These are phyloP conservation scores for Aphelocoma californica DNA, from an alignment of 2,797 vertebrate genomes.

Conservation along the genomic window DNA sequence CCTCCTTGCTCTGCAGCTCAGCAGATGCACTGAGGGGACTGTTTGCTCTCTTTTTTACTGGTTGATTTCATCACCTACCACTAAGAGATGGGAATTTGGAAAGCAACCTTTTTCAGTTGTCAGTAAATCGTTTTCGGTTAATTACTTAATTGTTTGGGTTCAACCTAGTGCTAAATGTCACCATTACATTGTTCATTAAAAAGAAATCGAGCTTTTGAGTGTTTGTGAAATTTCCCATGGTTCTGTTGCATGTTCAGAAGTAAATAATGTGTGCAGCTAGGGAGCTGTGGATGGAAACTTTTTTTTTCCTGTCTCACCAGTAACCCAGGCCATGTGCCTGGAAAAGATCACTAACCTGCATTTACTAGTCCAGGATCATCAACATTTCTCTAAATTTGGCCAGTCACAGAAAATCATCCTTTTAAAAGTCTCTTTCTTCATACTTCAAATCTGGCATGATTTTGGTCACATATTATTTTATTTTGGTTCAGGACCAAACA, in stretches of 20 bases:
- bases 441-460: slow-evolving; percentile 17
- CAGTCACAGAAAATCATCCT: slow-evolving; percentile 28
- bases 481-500: slow-evolving; percentile 14
- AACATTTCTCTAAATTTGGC: slow-evolving; percentile 36
- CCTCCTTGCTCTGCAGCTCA: neutral
- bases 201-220: neutral
- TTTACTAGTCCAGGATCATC: slow-evolving; percentile 32
- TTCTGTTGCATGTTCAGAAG: slow-evolving; percentile 36
- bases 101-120: neutral
- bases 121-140: neutral
- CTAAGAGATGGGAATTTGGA: neutral
- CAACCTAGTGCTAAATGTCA: neutral
- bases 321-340: neutral
- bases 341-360: slow-evolving; percentile 9
- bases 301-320: neutral
- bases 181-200: neutral
- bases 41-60: neutral
- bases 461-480: neutral
- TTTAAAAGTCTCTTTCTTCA: slow-evolving; percentile 16
- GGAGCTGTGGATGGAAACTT: neutral
- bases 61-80: neutral
- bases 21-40: neutral
- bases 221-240: neutral
- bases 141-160: neutral
- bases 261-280: neutral